A percentile compares a stretch with the other conserved stretches of the same genome.
Evolutionary conservation across 2,888 invertebrate genomes (phyloP).

Genomic region (Drosophila acutilabella): DNA sequence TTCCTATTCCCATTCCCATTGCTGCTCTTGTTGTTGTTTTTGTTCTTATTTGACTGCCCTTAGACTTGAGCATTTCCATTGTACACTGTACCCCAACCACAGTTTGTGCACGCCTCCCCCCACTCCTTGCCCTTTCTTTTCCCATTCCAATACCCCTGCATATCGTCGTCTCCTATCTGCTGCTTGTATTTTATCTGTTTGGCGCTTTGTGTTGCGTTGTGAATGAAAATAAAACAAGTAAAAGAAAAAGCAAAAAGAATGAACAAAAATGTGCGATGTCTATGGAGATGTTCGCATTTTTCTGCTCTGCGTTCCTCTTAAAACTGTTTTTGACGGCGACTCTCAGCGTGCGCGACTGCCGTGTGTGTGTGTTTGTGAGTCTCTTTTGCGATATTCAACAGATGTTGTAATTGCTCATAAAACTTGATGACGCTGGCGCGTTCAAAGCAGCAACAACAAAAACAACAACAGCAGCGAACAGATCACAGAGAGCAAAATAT

Average conservation of each 20-base stretch:
- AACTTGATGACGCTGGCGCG: slow-evolving; percentile 79
- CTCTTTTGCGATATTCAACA: slow-evolving; percentile 76
- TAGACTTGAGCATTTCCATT: slow-evolving; percentile 57
- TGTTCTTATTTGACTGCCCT: slow-evolving; percentile 52
- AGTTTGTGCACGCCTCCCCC: background rate
- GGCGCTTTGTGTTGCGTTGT: slow-evolving; percentile 55
- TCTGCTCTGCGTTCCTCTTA: slow-evolving; percentile 27
- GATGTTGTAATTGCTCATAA: slow-evolving; percentile 83
- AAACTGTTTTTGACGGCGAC: slow-evolving; percentile 19
- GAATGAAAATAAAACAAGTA: slow-evolving; percentile 47
- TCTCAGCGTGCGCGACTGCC: too few species aligned
- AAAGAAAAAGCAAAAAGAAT: slow-evolving; percentile 14
- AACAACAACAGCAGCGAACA: slow-evolving; percentile 40
- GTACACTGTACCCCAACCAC: slow-evolving; percentile 16
- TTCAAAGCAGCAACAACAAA: slow-evolving; percentile 55
- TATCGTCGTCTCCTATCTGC: background rate
- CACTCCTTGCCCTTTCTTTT: background rate
- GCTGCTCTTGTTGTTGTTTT: slow-evolving; percentile 34
- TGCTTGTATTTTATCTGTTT: slow-evolving; percentile 57
- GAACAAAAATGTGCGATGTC: slow-evolving; percentile 50
- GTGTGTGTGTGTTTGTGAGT: slow-evolving; percentile 23
- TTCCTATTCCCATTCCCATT: background rate
- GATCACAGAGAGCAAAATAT: slow-evolving; percentile 62
- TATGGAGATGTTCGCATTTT: slow-evolving; percentile 56
- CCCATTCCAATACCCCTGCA: background rate